Conservation (phyloP, 2,113 vertebrate genomes). For the Rhinichthys klamathensis region DNA sequence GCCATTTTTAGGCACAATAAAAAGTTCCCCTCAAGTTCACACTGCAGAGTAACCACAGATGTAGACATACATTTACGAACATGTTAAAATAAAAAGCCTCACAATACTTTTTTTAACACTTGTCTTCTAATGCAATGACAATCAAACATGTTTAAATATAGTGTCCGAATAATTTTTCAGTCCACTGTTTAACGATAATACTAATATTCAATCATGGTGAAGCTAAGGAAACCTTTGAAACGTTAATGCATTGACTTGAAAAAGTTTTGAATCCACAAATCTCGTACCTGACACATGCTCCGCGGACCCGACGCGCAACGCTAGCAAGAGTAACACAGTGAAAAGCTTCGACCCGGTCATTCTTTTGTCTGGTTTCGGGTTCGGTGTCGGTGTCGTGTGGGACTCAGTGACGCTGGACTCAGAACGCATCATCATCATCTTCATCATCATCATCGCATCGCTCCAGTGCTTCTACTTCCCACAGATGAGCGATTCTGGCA, state of each 20-base stretch:
- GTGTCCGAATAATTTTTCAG: background rate
- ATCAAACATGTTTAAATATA: background rate
- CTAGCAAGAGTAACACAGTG: background rate
- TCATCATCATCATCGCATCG: background rate
- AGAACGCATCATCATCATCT: background rate
- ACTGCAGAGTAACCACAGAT: too few relatives aligned
- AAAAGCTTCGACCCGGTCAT: background rate
- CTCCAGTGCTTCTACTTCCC: background rate
- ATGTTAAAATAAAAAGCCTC: too few relatives aligned
- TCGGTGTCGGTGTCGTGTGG: background rate
- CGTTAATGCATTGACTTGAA: background rate
- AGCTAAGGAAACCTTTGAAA: background rate
- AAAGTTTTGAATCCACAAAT: background rate
- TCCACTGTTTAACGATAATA: background rate
- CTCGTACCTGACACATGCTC: constrained; percentile 37
- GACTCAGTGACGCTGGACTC: too few relatives aligned
- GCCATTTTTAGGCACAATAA: background rate
- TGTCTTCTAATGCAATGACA: background rate
- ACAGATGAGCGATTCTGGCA: background rate
- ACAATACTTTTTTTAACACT: background rate
- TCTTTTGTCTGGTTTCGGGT: background rate
- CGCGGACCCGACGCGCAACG: background rate
- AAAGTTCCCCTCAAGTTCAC: background rate
- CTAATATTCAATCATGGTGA: background rate
- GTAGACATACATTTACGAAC: too few relatives aligned